phyloP scores from a whole-genome alignment of 1,140 invertebrate genomes.

The Elymnias hypermnestra region DNA sequence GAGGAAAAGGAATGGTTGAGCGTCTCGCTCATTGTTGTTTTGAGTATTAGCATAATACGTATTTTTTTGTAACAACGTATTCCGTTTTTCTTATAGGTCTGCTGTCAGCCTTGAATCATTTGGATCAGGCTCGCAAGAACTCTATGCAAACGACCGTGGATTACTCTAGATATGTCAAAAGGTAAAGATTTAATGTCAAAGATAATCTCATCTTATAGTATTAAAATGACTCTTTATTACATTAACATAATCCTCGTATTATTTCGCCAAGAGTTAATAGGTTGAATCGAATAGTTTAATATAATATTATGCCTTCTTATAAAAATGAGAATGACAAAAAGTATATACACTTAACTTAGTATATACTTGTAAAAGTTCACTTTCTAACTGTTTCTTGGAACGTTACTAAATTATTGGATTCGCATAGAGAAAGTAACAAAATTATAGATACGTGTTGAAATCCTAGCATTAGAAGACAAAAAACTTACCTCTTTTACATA shows the following conservation, averaged over 20 bases:
- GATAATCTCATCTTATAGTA: conserved; percentile 9
- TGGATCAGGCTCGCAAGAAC: conserved; percentile 70
- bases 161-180: conserved; percentile 89
- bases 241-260: conserved; percentile 2
- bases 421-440: background rate
- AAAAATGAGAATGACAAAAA: too few species aligned
- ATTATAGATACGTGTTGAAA: too few species aligned
- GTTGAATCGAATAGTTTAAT: background rate
- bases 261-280: background rate
- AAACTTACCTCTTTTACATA: too few species aligned
- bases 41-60: conserved; percentile 58
- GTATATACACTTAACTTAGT: too few species aligned
- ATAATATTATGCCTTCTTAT: too few species aligned
- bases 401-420: background rate
- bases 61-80: conserved; percentile 37
- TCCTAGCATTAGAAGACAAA: too few species aligned
- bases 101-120: conserved; percentile 74
- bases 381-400: background rate
- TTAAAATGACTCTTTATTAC: conserved; percentile 4
- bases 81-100: conserved; percentile 67
- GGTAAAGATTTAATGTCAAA: conserved; percentile 63
- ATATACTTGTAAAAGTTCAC: too few species aligned
- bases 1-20: conserved; percentile 59
- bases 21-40: conserved; percentile 60
- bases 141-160: conserved; percentile 77